Percentiles rank a stretch among this genome's conserved stretches.
phyloP scores from a whole-genome alignment of 2,113 vertebrate genomes.

The Ifrita kowaldi region DNA sequence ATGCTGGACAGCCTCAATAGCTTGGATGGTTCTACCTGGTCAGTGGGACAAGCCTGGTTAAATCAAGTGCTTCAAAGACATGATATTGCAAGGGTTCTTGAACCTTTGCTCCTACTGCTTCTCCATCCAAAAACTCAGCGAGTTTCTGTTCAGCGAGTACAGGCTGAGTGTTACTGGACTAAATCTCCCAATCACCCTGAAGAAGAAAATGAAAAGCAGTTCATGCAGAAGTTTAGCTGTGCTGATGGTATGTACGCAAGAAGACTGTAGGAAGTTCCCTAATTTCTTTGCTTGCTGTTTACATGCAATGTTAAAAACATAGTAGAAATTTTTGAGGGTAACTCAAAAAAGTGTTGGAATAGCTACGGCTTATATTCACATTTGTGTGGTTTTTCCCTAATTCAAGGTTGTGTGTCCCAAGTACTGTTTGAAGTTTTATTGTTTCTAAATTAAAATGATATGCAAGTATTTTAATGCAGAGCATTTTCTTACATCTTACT shows the following conservation, averaged over 20 bases:
- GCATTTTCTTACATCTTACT: neutral
- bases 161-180: slow-evolving; percentile 88
- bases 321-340: neutral
- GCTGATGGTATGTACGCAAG: slow-evolving; percentile 76
- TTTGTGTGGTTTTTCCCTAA: neutral
- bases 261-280: neutral
- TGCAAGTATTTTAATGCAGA: neutral
- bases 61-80: slow-evolving; percentile 97
- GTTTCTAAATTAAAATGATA: neutral
- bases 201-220: slow-evolving; percentile 76
- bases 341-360: neutral
- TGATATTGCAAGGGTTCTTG: slow-evolving; percentile 93
- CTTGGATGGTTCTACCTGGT: slow-evolving; percentile 91
- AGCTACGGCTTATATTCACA: neutral
- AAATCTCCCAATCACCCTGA: slow-evolving; percentile 67
- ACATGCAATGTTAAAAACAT: neutral
- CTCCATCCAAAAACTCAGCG: slow-evolving; percentile 97
- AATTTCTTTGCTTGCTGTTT: neutral
- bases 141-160: slow-evolving; percentile 94
- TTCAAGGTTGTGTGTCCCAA: neutral
- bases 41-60: slow-evolving; percentile 94
- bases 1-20: slow-evolving; percentile 97
- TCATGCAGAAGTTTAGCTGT: slow-evolving; percentile 78
- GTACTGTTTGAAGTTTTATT: neutral
- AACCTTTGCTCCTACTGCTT: slow-evolving; percentile 90